Base-by-base conservation (phyloP, 2,113 vertebrate genomes). In the Chaetorhynchus papuensis region DNA sequence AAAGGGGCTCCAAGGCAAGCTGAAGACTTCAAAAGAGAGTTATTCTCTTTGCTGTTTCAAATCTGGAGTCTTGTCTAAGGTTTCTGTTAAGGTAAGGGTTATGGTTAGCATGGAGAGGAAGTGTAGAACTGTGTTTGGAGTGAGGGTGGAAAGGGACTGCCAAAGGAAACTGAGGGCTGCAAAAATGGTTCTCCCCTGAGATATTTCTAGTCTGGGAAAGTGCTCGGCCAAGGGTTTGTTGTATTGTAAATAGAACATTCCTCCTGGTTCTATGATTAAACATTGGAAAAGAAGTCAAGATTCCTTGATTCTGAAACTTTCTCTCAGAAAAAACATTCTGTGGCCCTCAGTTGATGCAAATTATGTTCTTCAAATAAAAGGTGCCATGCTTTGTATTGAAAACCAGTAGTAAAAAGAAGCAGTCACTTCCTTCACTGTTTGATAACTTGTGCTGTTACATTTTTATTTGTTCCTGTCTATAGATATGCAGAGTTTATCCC, bases 401-500 rank as follows among this genome's bases (percentile, higher is more conserved):
- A 92, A 68, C 15, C 30, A 56, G 7, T 14, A 76, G 60, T 42
- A 49, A 53, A 83, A 82, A 75, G 17, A 31, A 76, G 45, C 41
- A 59, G 27, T 64, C 24, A 7, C 20, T 83, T 12, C 21, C 13
- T 72, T 56, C 35, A 37, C 39, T 69, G 37, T 82, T 75, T 44
- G 37, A 18, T 56, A 57, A 66, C 15, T 91, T 92, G 17, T 76
- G 31, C 26, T 94, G 13, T 74, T 89, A 52, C n/a, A 0, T 33
- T 92, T 89, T 63, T 3, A 28, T 69, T 92, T 84, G 8, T 82
- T 90, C 20, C 50, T 83, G 21, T 52, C 65, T 54, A 0, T 60
- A 99, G 99, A 96, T 65, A 98, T 97, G 96, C 94, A 98, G 13
- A 81, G 78, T 68, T 35, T 77, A 54, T 95, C 97, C 20, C 10